A percentile compares a stretch with the other conserved stretches of the same genome.
Conservation (phyloP, 1,140 invertebrate species). For the Megalopta genalis region DNA sequence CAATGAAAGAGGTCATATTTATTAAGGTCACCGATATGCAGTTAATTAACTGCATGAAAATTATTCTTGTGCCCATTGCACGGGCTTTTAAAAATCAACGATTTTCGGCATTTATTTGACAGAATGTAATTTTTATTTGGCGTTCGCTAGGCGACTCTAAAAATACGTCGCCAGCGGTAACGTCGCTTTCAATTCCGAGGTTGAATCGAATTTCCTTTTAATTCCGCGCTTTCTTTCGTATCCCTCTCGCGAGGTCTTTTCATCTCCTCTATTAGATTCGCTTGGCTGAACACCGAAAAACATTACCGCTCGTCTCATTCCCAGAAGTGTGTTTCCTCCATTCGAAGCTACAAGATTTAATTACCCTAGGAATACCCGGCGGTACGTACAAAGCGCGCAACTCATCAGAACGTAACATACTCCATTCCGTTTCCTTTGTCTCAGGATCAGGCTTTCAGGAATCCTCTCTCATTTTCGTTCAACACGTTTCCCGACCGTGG, state of each 20-base stretch:
- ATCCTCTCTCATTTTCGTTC: background rate
- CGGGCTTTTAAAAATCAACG: too few species aligned
- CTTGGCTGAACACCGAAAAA: background rate
- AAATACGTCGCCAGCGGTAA: too few species aligned
- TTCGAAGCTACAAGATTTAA: constrained; percentile 7
- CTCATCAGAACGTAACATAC: background rate
- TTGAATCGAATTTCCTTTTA: background rate
- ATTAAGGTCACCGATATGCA: too few species aligned
- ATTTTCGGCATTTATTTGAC: too few species aligned
- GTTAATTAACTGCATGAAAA: too few species aligned
- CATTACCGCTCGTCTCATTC: background rate
- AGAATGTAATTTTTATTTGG: too few species aligned
- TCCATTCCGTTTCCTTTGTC: background rate
- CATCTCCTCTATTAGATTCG: background rate
- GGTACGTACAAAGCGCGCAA: background rate
- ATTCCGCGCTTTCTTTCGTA: background rate
- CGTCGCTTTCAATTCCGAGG: too few species aligned
- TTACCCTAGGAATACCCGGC: background rate
- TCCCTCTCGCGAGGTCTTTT: background rate
- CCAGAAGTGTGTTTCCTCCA: too few species aligned
- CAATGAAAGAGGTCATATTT: too few species aligned
- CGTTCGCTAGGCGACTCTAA: too few species aligned
- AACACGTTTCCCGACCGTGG: background rate
- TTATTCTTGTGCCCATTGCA: too few species aligned
- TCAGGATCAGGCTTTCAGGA: background rate